Evolutionary conservation across 1,140 invertebrate species (phyloP).

Genomic region (Campodea augens): DNA sequence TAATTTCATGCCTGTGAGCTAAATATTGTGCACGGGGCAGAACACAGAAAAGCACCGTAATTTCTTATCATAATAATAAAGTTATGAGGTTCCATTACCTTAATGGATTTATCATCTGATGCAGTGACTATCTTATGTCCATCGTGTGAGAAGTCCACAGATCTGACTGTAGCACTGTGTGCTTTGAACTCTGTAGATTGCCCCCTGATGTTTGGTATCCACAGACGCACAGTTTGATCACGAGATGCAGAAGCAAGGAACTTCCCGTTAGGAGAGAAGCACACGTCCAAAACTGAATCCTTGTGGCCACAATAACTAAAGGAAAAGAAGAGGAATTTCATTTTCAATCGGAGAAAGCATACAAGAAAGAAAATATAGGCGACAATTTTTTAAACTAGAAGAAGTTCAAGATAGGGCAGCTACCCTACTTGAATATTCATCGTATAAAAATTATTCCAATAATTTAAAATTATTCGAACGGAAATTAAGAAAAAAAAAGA

Average conservation of each 20-base stretch:
- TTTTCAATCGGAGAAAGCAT: constrained; percentile 4
- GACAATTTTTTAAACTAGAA: not conserved
- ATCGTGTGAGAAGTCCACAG: constrained; percentile 61
- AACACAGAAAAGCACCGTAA: too few relatives aligned
- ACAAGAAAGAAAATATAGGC: constrained; percentile 4
- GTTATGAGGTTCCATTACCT: too few relatives aligned
- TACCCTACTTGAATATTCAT: not conserved
- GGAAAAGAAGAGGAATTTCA: constrained; percentile 11
- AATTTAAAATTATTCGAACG: not conserved
- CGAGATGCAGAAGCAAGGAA: constrained; percentile 61
- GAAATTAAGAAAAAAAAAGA: not conserved
- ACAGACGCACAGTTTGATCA: constrained; percentile 63
- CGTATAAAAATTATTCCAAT: not conserved
- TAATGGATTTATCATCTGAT: constrained; percentile 56
- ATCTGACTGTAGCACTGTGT: constrained; percentile 54
- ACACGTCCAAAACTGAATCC: constrained; percentile 34
- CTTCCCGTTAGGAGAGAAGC: constrained; percentile 59
- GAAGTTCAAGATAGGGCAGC: not conserved
- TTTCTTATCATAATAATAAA: too few relatives aligned
- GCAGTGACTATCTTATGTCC: constrained; percentile 51
- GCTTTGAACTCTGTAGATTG: constrained; percentile 32
- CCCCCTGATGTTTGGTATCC: constrained; percentile 62
- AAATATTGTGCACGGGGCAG: too few relatives aligned
- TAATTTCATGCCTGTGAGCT: too few relatives aligned
- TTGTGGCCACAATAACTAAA: constrained; percentile 22